phyloP scores from a whole-genome alignment of 1,140 invertebrate species.

The Manduca sexta region DNA sequence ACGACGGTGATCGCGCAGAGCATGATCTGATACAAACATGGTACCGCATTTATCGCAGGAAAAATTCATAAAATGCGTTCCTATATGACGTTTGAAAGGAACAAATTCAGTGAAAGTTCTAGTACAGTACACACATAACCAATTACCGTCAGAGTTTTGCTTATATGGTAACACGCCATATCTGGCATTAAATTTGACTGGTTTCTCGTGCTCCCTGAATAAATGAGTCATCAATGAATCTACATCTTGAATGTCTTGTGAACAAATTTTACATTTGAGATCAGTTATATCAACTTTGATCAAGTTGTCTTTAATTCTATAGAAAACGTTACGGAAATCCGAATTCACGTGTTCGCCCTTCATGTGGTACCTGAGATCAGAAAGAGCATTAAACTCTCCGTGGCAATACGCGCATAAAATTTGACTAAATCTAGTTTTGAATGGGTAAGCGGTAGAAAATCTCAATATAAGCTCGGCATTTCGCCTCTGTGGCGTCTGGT shows the following conservation, averaged over 20 bases:
- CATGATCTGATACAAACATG: constrained; percentile 49
- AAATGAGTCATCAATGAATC: constrained; percentile 55
- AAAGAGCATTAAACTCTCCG: constrained; percentile 44
- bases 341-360: constrained; percentile 39
- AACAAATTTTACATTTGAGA: constrained; percentile 49
- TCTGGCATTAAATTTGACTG: constrained; percentile 50
- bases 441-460: constrained; percentile 57
- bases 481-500: constrained; percentile 56
- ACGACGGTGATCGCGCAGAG: constrained; percentile 46
- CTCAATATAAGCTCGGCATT: constrained; percentile 60
- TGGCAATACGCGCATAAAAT: constrained; percentile 61
- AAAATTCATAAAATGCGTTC: constrained; percentile 55
- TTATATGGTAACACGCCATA: constrained; percentile 59
- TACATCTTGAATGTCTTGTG: constrained; percentile 34
- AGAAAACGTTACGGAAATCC: constrained; percentile 58
- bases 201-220: constrained; percentile 42
- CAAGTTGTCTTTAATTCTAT: constrained; percentile 55
- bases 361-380: constrained; percentile 44
- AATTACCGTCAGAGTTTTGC: constrained; percentile 34
- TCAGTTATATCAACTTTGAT: constrained; percentile 56
- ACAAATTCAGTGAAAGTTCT: constrained; percentile 41
- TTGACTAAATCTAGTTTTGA: constrained; percentile 60
- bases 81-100: constrained; percentile 51
- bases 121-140: constrained; percentile 53
- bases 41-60: constrained; percentile 61